phyloP scores from a whole-genome alignment of 2,797 vertebrate genomes.

The Alosa sapidissima region DNA sequence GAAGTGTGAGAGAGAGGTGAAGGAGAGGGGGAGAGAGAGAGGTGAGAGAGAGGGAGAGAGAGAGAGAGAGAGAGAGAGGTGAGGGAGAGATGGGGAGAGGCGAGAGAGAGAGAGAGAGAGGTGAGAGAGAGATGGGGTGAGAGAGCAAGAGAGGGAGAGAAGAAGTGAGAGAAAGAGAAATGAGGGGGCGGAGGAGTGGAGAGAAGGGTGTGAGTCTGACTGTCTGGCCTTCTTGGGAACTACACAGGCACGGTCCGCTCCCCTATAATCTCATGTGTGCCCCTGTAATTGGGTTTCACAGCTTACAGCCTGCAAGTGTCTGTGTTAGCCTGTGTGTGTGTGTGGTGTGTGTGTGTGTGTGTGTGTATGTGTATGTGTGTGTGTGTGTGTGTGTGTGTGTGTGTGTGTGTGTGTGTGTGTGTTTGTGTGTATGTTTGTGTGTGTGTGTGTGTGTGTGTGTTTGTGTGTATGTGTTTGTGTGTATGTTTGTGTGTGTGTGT shows the following conservation, averaged over 20 bases:
- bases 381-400: too few species aligned
- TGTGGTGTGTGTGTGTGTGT: neutral
- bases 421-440: too few species aligned
- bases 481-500: too few species aligned
- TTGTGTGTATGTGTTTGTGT: too few species aligned
- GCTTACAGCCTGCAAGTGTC: neutral
- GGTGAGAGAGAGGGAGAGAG: constrained; percentile 18
- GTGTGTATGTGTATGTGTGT: too few species aligned
- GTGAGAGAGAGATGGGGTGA: too few species aligned
- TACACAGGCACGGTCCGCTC: neutral
- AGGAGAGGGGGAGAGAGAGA: neutral
- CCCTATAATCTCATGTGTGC: constrained; percentile 18
- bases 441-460: too few species aligned
- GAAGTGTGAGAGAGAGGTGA: too few species aligned
- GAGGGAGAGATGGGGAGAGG: too few species aligned
- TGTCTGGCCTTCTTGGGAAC: neutral
- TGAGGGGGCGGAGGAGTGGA: neutral
- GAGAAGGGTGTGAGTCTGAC: neutral
- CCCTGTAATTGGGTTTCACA: constrained; percentile 23
- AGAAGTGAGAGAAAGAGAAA: neutral
- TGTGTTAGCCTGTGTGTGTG: neutral
- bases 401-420: neutral
- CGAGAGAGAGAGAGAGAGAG: too few species aligned
- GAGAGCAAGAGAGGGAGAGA: neutral
- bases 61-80: constrained; percentile 19